phyloP scores from a whole-genome alignment of 2,113 vertebrate genomes.

The Esox niger region DNA sequence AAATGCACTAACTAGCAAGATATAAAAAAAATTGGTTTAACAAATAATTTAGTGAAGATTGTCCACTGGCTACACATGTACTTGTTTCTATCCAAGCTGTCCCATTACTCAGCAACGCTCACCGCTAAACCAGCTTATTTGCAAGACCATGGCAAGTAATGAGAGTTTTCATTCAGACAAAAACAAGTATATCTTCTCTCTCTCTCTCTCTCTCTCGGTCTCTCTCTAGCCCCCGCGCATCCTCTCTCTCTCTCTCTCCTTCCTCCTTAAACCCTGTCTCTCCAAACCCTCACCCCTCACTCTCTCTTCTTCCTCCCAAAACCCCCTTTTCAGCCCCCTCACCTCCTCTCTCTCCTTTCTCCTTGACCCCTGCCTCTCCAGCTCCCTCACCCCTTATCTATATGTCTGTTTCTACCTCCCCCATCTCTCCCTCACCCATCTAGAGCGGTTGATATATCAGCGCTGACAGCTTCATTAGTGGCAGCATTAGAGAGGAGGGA shows the following conservation, averaged over 20 bases:
- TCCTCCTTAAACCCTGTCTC: neutral
- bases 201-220: neutral
- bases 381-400: neutral
- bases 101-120: no score
- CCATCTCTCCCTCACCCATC: neutral
- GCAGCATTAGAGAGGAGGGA: constrained; percentile 14
- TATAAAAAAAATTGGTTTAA: no score
- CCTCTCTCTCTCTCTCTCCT: neutral
- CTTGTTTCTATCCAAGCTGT: no score
- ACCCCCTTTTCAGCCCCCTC: no score
- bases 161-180: neutral
- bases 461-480: constrained; percentile 61
- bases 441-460: constrained; percentile 38
- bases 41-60: no score
- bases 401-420: neutral
- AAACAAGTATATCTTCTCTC: neutral
- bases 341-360: neutral
- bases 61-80: no score
- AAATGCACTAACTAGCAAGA: no score
- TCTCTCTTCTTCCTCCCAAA: no score
- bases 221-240: neutral
- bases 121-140: no score
- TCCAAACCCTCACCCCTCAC: neutral
- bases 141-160: no score
- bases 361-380: neutral